Base-by-base conservation (phyloP, 2,888 invertebrate genomes). In the Eupithecia vulgata region DNA sequence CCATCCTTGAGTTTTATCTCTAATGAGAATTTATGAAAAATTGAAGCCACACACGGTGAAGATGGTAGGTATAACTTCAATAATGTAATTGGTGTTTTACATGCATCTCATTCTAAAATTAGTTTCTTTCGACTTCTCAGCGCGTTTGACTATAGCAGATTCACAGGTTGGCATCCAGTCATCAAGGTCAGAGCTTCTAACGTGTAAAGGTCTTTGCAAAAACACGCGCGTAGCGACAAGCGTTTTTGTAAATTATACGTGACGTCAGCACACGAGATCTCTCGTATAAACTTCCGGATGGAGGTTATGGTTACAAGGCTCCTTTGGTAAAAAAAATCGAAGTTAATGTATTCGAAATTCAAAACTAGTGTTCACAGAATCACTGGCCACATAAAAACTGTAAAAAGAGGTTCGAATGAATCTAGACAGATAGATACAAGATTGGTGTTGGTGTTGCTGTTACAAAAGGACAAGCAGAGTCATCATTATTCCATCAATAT, bases 341-440 rank as follows among this genome's bases (percentile, higher is more conserved):
- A 8, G 48, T 13, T 57, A 10, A 57, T 57, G 25, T 57, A 57
- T 57, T 57, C 25, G 57, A 57, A 57, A 57, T 57, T 57, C 57
- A 57, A 57, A 57, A 57, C 25, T n/a, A 48, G 48, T 48, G n/a
- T 48, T 48, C n/a, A n/a, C n/a, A n/a, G 57, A 13, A 57, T 13
- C 13, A 57, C 21, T 57, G 57, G 57, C 21, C 25, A 57, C 5
- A 13, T 4, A 0, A 12, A 25, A 13, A 21, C 21, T 10, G 8
- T 21, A 2, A 52, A 45, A 40, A n/a, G 48, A 52, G 52, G 52
- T 52, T 52, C 12, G 21, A 52, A 52, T 52, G 8, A 52, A 52
- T 52, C 45, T 48, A 48, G n/a, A n/a, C n/a, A 48, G n/a, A n/a
- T n/a, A 45, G n/a, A 7, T n/a, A 48, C 48, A 45, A 45, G 17